Evolutionary conservation across 2,797 vertebrate genomes (phyloP).

Genomic region (Champsocephalus esox): DNA sequence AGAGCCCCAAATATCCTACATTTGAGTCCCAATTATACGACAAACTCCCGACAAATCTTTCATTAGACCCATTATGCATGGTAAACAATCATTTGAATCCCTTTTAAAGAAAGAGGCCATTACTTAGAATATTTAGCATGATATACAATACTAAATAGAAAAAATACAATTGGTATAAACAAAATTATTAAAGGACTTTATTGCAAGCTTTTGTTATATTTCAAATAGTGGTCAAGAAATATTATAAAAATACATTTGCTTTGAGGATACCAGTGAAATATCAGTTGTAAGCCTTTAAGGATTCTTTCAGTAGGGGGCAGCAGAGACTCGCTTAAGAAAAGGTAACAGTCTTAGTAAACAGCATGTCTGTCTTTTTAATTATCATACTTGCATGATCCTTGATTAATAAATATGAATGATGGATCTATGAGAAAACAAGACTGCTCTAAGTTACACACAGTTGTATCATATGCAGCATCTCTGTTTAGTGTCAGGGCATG

Average conservation of each 20-base stretch:
- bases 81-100: background rate
- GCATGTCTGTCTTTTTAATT: slow-evolving; percentile 31
- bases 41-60: background rate
- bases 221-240: slow-evolving; percentile 46
- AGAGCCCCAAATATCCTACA: background rate
- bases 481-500: slow-evolving; percentile 29
- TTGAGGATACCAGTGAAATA: slow-evolving; percentile 26
- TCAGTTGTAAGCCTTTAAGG: slow-evolving; percentile 15
- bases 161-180: slow-evolving; percentile 32
- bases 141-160: background rate
- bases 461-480: slow-evolving; percentile 35
- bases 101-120: background rate
- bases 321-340: slow-evolving; percentile 58
- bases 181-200: slow-evolving; percentile 67
- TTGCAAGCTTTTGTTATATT: slow-evolving; percentile 64
- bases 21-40: background rate
- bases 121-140: background rate
- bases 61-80: background rate
- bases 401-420: slow-evolving; percentile 68
- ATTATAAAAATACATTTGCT: slow-evolving; percentile 38
- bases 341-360: slow-evolving; percentile 45
- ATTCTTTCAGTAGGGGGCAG: slow-evolving; percentile 69
- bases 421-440: slow-evolving; percentile 23
- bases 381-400: slow-evolving; percentile 35
- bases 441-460: slow-evolving; percentile 29